Evolutionary conservation across 2,888 invertebrate species (phyloP).

Genomic region (Eledona agricola): DNA sequence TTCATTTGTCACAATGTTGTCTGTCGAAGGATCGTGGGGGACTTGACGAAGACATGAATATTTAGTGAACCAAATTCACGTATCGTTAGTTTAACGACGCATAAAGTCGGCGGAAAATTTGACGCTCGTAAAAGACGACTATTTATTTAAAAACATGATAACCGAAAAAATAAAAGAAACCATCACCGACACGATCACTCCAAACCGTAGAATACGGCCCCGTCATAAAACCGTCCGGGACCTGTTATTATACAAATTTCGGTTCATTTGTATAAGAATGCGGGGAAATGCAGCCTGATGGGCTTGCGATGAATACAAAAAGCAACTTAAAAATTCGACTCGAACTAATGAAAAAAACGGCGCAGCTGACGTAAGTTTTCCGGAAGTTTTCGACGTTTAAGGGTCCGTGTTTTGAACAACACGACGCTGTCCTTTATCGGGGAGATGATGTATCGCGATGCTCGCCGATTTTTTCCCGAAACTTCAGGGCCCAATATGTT

Average conservation of each 20-base stretch:
- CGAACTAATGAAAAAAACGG: conserved; percentile 12
- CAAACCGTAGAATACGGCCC: conserved; percentile 47
- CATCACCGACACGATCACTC: conserved; percentile 44
- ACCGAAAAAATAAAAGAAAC: conserved; percentile 42
- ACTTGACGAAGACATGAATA: conserved; percentile 19
- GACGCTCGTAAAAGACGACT: conserved; percentile 31
- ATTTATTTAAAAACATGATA: conserved; percentile 32
- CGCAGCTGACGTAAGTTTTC: conserved; percentile 7
- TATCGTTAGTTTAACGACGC: conserved; percentile 41
- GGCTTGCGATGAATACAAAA: no score
- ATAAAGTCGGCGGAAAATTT: conserved; percentile 33
- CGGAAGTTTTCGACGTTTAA: conserved; percentile 18
- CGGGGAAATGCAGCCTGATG: no score
- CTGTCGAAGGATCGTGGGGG: not conserved
- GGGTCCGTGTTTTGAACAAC: conserved; percentile 24
- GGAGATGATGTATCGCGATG: conserved; percentile 15
- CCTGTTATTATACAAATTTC: conserved; percentile 45
- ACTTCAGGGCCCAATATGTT: conserved; percentile 13
- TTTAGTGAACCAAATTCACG: conserved; percentile 32
- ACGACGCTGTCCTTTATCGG: conserved; percentile 11
- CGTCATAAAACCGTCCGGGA: conserved; percentile 40
- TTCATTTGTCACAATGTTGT: not conserved
- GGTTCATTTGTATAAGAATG: conserved; percentile 49
- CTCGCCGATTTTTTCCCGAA: conserved; percentile 18
- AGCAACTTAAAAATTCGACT: conserved; percentile 40